Percentiles rank a stretch among this genome's conserved stretches.
phyloP scores from a whole-genome alignment of 2,797 vertebrate species.

The Sebastes baramenuke region DNA sequence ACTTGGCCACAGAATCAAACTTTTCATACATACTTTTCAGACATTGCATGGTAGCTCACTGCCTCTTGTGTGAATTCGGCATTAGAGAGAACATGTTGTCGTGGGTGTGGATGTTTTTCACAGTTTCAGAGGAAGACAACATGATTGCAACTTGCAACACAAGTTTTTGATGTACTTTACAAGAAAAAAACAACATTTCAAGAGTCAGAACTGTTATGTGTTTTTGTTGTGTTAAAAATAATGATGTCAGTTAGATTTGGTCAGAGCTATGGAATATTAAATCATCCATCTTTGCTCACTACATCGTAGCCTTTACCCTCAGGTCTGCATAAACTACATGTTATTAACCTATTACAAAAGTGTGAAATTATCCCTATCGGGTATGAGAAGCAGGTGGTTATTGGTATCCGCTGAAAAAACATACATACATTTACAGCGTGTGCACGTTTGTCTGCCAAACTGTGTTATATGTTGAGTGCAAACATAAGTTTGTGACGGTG shows the following conservation, averaged over 20 bases:
- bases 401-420: neutral
- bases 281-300: too few relatives aligned
- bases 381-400: neutral
- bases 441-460: neutral
- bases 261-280: neutral
- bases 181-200: neutral
- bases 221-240: neutral
- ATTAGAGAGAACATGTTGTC: too few relatives aligned
- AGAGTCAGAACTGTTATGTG: neutral
- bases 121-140: neutral
- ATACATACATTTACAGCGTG: neutral
- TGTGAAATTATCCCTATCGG: too few relatives aligned
- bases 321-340: too few relatives aligned
- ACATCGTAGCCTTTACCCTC: neutral
- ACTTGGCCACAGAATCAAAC: too few relatives aligned
- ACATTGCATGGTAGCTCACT: too few relatives aligned
- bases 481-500: neutral
- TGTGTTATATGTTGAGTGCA: neutral
- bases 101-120: neutral
- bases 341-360: too few relatives aligned
- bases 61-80: too few relatives aligned
- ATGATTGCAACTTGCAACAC: neutral
- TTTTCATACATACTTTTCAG: too few relatives aligned
- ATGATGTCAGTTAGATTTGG: neutral
- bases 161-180: neutral